These are phyloP conservation scores for Melolontha melolontha DNA, from an alignment of 2,888 invertebrate genomes.

Conservation along the genomic window DNA sequence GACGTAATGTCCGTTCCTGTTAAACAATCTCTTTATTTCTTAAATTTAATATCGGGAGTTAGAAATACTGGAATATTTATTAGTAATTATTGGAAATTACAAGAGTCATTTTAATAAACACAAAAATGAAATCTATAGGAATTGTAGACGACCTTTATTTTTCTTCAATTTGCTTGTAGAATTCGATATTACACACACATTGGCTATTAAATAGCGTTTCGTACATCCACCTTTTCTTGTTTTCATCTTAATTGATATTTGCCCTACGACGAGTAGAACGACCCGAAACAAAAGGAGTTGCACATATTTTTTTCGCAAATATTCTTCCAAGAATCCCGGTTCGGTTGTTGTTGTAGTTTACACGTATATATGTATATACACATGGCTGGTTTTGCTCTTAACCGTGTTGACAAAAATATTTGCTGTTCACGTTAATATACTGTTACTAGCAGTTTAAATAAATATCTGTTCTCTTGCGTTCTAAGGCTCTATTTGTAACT, in stretches of 20 bases:
- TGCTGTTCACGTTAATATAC: constrained; percentile 37
- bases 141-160: too few species aligned
- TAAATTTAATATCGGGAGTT: too few species aligned
- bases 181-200: constrained; percentile 13
- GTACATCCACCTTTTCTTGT: neutral
- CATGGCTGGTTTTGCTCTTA: constrained; percentile 28
- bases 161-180: neutral
- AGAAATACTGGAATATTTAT: too few species aligned
- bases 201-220: too few species aligned
- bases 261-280: constrained; percentile 20
- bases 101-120: too few species aligned
- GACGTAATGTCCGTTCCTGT: too few species aligned
- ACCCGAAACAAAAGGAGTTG: constrained; percentile 19
- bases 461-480: constrained; percentile 23
- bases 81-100: too few species aligned
- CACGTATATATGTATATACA: too few species aligned
- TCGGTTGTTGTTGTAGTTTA: constrained; percentile 11
- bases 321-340: neutral
- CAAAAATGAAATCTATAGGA: too few species aligned
- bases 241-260: constrained; percentile 9
- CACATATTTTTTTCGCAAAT: constrained; percentile 24
- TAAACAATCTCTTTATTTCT: too few species aligned
- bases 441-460: constrained; percentile 34
- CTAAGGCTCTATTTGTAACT: constrained; percentile 28
- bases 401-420: constrained; percentile 38